Evolutionary conservation across 2,797 vertebrate genomes (phyloP).

Genomic region (Pagetopsis macropterus): DNA sequence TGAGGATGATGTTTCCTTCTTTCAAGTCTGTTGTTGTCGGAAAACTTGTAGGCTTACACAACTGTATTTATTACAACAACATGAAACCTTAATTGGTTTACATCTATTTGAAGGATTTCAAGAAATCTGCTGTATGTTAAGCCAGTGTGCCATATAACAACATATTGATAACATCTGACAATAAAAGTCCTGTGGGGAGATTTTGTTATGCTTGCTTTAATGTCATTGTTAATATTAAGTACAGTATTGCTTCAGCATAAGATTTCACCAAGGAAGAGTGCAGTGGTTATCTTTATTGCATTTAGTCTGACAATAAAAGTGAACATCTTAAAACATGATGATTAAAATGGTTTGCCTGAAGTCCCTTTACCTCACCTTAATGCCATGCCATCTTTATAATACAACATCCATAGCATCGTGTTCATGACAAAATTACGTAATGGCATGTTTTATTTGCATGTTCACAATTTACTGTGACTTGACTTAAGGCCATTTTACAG

Average conservation of each 20-base stretch:
- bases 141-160: not conserved
- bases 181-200: not conserved
- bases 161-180: not conserved
- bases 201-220: no score
- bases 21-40: not conserved
- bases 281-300: not conserved
- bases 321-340: not conserved
- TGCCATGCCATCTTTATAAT: not conserved
- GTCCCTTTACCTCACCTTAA: not conserved
- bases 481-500: not conserved
- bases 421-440: constrained; percentile 3
- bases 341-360: not conserved
- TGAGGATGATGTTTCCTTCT: constrained; percentile 2
- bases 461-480: not conserved
- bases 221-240: no score
- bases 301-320: not conserved
- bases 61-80: not conserved
- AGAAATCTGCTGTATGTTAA: not conserved
- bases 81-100: not conserved
- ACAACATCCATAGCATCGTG: not conserved
- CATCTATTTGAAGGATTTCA: not conserved
- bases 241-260: not conserved
- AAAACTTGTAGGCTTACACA: not conserved
- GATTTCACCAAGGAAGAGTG: not conserved
- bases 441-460: not conserved